Base-by-base conservation (phyloP, 2,113 vertebrate genomes). In the Apteryx mantelli region DNA sequence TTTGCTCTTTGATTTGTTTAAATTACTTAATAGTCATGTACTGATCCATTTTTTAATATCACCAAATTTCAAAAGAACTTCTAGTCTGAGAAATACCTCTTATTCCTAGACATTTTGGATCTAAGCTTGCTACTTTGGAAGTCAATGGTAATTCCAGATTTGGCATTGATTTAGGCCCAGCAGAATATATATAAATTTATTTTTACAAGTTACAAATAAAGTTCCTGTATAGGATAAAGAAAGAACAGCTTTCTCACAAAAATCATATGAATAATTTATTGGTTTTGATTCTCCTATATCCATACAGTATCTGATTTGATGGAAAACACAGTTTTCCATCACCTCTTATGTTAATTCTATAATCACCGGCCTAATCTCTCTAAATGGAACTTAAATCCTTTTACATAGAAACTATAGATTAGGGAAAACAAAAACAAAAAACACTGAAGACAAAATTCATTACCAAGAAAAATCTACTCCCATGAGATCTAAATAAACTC, bases 341-440 rank as follows among this genome's bases (percentile, higher is more conserved):
- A 68, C 21, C 13, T 73, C 11, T 69, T 63, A 56, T 20, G 7
- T 44, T 95, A 73, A 64, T 66, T 75, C 32, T 65, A 1, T 77
- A 82, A 89, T 82, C 44, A 63, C 19, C 46, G 86, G 63, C 17
- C 4, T 73, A 89, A 95, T 69, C 53, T 87, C 25, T 85, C 52
- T 80, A 93, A 95, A 91, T 40, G 11, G 40, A 91, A 58, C 3
- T 86, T 77, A 89, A 95, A 81, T 81, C 13, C n/a, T 94, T 93
- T 66, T 40, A 69, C 30, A 30, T 1, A 66, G 36, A 92, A 77
- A 50, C 2, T 4, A 73, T 25, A 64, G 11, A 50, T 44, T 46
- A 70, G 58, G 84, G 19, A 24, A 69, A 50, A 48, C 5, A 36
- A 58, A 48, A 63, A 78, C 13, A 26, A n/a, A n/a, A 15, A 5